Percentiles rank a stretch among this genome's conserved stretches.
phyloP scores from a whole-genome alignment of 2,113 vertebrate genomes.

The Apteryx owenii region DNA sequence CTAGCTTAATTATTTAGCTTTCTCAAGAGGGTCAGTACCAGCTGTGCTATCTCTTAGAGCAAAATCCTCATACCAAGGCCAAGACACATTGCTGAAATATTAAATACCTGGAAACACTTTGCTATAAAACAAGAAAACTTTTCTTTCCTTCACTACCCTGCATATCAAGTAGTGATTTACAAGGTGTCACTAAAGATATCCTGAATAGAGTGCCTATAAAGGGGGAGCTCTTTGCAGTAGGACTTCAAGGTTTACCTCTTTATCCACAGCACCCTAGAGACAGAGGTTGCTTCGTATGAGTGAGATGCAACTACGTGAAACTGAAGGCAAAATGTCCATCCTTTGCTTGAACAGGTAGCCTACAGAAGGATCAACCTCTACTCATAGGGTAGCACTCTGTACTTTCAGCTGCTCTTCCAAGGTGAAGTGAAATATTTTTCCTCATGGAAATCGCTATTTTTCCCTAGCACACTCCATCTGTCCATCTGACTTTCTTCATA shows the following conservation, averaged over 20 bases:
- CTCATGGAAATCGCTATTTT: not conserved
- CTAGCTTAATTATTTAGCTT: not conserved
- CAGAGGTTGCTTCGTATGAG: rapidly evolving
- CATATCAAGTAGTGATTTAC: not conserved
- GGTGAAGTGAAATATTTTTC: not conserved
- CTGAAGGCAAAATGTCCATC: not conserved
- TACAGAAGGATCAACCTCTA: not conserved
- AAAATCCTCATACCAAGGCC: not conserved
- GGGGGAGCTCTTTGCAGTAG: not conserved
- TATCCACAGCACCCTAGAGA: not conserved
- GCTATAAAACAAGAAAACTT: not conserved
- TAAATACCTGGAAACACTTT: not conserved
- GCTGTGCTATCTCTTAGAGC: not conserved
- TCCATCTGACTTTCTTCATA: not conserved
- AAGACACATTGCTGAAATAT: not conserved
- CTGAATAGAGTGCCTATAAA: not conserved
- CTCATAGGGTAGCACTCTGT: not conserved
- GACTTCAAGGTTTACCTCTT: not conserved
- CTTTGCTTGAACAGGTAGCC: not conserved
- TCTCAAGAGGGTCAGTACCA: not conserved
- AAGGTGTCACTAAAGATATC: not conserved
- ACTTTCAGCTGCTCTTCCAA: not conserved
- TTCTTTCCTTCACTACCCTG: not conserved
- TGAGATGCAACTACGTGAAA: not conserved
- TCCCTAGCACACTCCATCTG: not conserved